Base-by-base conservation (phyloP, 2,113 vertebrate genomes). In the Hemiprocne comata region DNA sequence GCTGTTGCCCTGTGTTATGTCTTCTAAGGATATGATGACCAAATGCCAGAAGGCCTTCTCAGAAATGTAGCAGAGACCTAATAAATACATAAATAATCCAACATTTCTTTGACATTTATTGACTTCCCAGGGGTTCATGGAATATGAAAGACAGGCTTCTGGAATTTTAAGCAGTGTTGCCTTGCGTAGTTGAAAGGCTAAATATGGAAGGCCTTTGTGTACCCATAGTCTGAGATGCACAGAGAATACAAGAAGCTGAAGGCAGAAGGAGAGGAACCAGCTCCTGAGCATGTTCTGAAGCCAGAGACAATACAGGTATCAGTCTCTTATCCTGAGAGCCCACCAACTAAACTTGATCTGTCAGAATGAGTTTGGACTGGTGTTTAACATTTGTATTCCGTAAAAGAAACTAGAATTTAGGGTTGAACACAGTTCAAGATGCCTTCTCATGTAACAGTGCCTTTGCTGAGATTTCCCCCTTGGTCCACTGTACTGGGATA, bases 91-190 rank as follows among this genome's bases (percentile, higher is more conserved):
- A 94, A 96, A 93, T 77, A 94, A 96, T 79, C 66, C 94, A 95
- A 89, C 66, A 93, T 96, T 97, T 95, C 83, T 94, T 91, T 97
- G 91, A 92, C 93, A 91, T 96, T 95, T 97, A 94, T 94, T 97
- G 91, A 90, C 95, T 97, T 95, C 85, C 78, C 54, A 82, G 78
- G 69, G 89, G 53, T 65, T 95, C 50, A 42, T 24, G 29, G 85
- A 94, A 94, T 87, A 92, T 36, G 67, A 96, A 96, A 96, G 65
- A 78, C 31, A 86, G 75, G 42, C 48, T 67, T 72, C 72, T 51
- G 64, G 95, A 95, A 97, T 97, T 91, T 96, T 91, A 97, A 97
- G 89, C 53, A 94, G 78, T 48, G 66, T 78, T 93, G 62, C 71
- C 74, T 77, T 72, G 29, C 15, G 34, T 31, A 60, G 40, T 72